phyloP scores from a whole-genome alignment of 2,113 vertebrate genomes.

The Strigops habroptila region DNA sequence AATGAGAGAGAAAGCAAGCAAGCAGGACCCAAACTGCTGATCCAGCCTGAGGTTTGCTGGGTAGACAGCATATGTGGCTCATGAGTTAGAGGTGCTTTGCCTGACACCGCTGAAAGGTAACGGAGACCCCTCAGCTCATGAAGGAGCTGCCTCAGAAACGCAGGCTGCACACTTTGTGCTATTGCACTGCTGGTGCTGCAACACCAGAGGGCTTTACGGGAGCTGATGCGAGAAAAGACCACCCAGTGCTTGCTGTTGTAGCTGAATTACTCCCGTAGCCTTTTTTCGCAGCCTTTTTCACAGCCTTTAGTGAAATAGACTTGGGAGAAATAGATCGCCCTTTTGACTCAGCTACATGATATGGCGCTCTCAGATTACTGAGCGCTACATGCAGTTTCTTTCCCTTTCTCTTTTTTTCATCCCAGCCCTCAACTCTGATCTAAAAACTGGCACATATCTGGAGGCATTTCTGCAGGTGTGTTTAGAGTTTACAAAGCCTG shows the following conservation, averaged over 20 bases:
- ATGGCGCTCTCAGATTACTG: neutral
- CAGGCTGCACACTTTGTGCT: too few species aligned
- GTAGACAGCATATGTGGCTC: neutral
- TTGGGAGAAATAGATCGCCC: neutral
- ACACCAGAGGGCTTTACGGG: neutral
- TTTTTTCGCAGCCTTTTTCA: neutral
- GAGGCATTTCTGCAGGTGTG: neutral
- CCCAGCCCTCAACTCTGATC: neutral
- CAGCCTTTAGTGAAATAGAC: neutral
- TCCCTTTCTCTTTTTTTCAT: neutral
- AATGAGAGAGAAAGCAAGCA: neutral
- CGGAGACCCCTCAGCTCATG: neutral
- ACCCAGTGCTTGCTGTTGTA: neutral
- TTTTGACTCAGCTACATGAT: rapidly evolving
- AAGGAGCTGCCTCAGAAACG: neutral
- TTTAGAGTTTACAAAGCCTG: neutral
- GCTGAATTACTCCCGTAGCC: neutral
- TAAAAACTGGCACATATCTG: neutral
- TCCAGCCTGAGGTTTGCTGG: neutral
- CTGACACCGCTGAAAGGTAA: neutral
- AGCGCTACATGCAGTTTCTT: neutral
- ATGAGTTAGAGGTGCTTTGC: neutral
- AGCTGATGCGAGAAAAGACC: neutral
- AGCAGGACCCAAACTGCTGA: neutral
- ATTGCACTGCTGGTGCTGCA: neutral